Conservation (phyloP, 2,888 invertebrate species). For the Amphipoea lucens region DNA sequence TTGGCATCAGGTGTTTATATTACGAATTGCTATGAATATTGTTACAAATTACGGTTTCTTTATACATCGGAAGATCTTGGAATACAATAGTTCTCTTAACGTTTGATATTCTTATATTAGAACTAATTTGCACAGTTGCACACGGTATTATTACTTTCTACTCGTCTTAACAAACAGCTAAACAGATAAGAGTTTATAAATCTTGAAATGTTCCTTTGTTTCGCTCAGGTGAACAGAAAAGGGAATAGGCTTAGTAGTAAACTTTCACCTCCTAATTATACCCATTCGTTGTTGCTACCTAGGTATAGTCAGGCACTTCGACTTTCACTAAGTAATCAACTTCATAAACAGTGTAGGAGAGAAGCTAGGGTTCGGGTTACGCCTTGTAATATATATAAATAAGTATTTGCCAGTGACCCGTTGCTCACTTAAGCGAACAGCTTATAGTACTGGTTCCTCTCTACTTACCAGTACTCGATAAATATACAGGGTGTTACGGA, state of each 20-base stretch:
- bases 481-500: too few species aligned
- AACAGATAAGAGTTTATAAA: constrained; percentile 5
- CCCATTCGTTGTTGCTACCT: constrained; percentile 48
- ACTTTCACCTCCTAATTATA: constrained; percentile 64
- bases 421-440: constrained; percentile 34
- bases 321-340: constrained; percentile 65
- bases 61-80: constrained; percentile 49
- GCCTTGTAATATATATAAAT: constrained; percentile 53
- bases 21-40: constrained; percentile 44
- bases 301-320: constrained; percentile 43
- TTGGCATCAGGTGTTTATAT: constrained; percentile 62
- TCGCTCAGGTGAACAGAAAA: constrained; percentile 43
- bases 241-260: constrained; percentile 48
- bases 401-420: constrained; percentile 58
- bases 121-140: neutral
- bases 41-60: constrained; percentile 46
- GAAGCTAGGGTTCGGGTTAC: constrained; percentile 46
- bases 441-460: constrained; percentile 49
- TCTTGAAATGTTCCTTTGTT: constrained; percentile 46
- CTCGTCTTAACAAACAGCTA: neutral
- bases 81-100: constrained; percentile 38
- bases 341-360: constrained; percentile 59
- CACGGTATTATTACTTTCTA: constrained; percentile 5
- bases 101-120: constrained; percentile 53
- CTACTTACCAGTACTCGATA: constrained; percentile 5